Conservation (phyloP, 35 echinoderm and acorn worm genomes). For the Amphiura filiformis region DNA sequence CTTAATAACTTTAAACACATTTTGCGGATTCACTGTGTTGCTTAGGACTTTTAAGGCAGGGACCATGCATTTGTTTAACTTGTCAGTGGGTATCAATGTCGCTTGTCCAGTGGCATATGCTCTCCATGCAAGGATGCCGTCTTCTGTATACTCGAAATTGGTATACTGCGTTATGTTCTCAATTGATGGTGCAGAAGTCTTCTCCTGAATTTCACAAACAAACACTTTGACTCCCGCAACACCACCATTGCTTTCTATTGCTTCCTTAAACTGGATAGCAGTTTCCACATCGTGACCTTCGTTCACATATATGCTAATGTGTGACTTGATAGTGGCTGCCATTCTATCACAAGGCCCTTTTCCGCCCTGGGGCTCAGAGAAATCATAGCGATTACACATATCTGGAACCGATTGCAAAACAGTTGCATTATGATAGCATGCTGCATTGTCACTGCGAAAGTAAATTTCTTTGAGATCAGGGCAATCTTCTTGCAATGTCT, state of each 20-base stretch:
- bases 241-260: slow-evolving; percentile 9
- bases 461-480: slow-evolving; percentile 11
- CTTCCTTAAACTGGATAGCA: slow-evolving; percentile 18
- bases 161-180: not conserved
- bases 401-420: not conserved
- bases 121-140: not conserved
- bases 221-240: no score
- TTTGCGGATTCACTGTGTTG: no score
- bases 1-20: no score
- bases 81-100: not conserved
- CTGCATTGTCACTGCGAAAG: slow-evolving; percentile 16
- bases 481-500: no score
- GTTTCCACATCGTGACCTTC: slow-evolving; percentile 35
- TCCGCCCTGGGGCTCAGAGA: no score
- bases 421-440: not conserved
- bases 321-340: slow-evolving; percentile 33
- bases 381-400: not conserved
- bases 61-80: not conserved
- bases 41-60: no score
- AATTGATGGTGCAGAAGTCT: not conserved
- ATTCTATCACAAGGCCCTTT: slow-evolving; percentile 22
- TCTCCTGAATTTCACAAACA: no score
- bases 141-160: not conserved
- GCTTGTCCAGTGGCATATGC: slow-evolving; percentile 5
- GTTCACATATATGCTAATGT: slow-evolving; percentile 15